Evolutionary conservation across 2,888 invertebrate genomes (phyloP).

Genomic region (Hirtodrosophila cameraria): DNA sequence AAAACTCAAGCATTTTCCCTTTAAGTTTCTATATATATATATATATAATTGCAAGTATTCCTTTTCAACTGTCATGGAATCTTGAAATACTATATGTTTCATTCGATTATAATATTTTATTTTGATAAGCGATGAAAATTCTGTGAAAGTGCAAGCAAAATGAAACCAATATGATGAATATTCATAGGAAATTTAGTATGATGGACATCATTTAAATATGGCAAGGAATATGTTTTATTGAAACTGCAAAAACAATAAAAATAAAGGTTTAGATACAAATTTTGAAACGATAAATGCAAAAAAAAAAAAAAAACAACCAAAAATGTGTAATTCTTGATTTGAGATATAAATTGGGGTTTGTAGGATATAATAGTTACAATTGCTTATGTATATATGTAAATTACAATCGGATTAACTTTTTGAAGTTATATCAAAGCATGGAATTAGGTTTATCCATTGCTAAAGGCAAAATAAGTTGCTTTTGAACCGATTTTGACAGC

Average conservation of each 20-base stretch:
- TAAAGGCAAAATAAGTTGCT: too few relatives aligned
- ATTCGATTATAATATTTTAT: constrained; percentile 10
- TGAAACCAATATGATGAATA: constrained; percentile 37
- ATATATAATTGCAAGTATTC: constrained; percentile 1
- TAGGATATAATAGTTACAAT: too few relatives aligned
- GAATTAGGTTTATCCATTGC: too few relatives aligned
- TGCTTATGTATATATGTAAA: too few relatives aligned
- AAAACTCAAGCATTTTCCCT: constrained; percentile 6
- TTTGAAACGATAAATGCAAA: constrained; percentile 83
- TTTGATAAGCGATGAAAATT: constrained; percentile 12
- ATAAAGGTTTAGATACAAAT: constrained; percentile 84
- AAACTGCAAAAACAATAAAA: constrained; percentile 83
- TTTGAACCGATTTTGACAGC: too few relatives aligned
- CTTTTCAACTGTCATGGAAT: background rate
- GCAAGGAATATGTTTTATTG: constrained; percentile 66
- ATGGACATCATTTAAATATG: constrained; percentile 32
- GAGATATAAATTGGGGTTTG: background rate
- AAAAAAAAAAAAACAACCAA: constrained; percentile 40
- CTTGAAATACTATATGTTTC: background rate
- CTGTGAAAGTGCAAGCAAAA: constrained; percentile 35
- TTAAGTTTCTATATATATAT: constrained; percentile 11
- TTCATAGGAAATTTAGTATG: constrained; percentile 15
- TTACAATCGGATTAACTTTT: too few relatives aligned
- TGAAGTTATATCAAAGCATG: too few relatives aligned
- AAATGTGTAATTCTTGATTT: constrained; percentile 13